Evolutionary conservation across 2,888 invertebrate genomes (phyloP).

Genomic region (Melipona bicolor): DNA sequence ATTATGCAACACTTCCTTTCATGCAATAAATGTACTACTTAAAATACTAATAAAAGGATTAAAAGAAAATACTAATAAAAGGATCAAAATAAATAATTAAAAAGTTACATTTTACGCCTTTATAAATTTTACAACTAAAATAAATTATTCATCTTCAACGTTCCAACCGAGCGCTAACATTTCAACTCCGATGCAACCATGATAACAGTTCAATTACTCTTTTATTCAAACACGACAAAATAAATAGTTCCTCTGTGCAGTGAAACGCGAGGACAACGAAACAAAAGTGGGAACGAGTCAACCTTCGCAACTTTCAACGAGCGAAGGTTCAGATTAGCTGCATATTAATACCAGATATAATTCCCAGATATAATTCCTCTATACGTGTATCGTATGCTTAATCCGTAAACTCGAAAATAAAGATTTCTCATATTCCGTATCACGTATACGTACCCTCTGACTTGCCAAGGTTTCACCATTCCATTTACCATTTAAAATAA

Average conservation of each 20-base stretch:
- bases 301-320: slow-evolving; percentile 32
- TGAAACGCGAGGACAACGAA: slow-evolving; percentile 26
- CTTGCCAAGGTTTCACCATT: not conserved
- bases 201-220: slow-evolving; percentile 1
- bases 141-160: not conserved
- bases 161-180: not conserved
- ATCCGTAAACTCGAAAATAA: not conserved
- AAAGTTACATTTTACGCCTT: too few species aligned
- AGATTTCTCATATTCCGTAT: not conserved
- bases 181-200: not conserved
- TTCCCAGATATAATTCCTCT: not conserved
- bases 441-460: too few species aligned
- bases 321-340: slow-evolving; percentile 17
- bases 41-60: too few species aligned
- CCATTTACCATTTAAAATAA: too few species aligned
- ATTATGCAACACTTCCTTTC: too few species aligned
- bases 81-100: too few species aligned
- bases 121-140: not conserved
- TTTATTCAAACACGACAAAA: slow-evolving; percentile 8
- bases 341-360: slow-evolving; percentile 22
- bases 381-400: slow-evolving; percentile 1
- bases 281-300: slow-evolving; percentile 43
- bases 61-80: too few species aligned
- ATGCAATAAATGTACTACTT: too few species aligned
- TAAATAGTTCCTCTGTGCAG: not conserved